These are phyloP conservation scores for Ictalurus furcatus DNA, from an alignment of 2,113 vertebrate genomes.

Conservation along the genomic window DNA sequence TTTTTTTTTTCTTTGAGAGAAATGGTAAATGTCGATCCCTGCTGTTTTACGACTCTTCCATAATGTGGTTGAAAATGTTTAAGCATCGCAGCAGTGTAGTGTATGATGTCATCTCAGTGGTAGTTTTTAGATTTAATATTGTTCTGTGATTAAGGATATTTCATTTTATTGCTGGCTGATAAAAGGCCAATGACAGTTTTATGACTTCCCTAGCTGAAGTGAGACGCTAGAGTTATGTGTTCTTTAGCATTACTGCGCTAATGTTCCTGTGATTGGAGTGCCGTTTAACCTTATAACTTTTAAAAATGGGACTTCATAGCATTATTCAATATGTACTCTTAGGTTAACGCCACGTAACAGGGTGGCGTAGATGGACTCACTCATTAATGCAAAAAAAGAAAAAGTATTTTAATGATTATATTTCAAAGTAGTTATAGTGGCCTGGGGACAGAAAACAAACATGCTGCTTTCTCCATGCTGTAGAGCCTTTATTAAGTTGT, in stretches of 20 bases:
- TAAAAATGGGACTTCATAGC: neutral
- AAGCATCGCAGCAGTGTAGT: neutral
- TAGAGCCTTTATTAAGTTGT: too few relatives aligned
- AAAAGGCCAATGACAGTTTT: neutral
- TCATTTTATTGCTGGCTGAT: neutral
- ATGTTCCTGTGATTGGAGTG: neutral
- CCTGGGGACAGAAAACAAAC: neutral
- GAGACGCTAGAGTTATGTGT: neutral
- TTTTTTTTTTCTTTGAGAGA: slow-evolving; percentile 16
- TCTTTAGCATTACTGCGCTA: neutral
- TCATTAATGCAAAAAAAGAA: neutral
- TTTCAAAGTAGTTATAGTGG: neutral
- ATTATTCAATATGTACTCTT: neutral
- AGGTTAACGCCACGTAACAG: too few relatives aligned
- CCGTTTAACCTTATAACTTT: neutral
- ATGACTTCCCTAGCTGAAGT: neutral
- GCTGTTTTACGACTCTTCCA: neutral
- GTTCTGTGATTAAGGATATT: slow-evolving; percentile 9
- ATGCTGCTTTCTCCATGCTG: neutral
- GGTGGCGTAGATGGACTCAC: neutral
- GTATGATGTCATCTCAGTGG: neutral
- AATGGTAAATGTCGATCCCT: neutral
- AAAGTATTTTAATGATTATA: neutral
- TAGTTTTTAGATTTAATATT: neutral
- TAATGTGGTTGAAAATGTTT: neutral